A percentile compares a stretch with the other conserved stretches of the same genome.
phyloP scores from a whole-genome alignment of 2,113 vertebrate genomes.

The Pterophyllum scalare region DNA sequence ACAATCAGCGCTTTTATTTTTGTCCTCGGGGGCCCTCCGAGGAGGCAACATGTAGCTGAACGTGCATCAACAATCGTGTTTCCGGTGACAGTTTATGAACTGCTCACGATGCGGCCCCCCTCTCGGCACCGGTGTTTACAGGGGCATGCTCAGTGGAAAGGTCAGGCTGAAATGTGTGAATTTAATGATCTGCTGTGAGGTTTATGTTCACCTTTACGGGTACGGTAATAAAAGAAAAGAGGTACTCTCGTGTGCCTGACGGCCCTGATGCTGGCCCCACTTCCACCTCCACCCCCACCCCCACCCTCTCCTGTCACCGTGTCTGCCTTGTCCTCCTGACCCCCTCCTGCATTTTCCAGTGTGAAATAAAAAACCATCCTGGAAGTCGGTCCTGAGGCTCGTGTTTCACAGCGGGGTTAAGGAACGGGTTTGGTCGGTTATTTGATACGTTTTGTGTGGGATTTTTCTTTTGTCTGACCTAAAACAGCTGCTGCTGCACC shows the following conservation, averaged over 20 bases:
- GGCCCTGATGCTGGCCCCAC: constrained; percentile 12
- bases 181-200: constrained; percentile 34
- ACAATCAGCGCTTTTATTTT: constrained; percentile 42
- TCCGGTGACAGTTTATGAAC: neutral
- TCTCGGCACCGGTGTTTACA: constrained; percentile 43
- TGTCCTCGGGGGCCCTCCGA: neutral
- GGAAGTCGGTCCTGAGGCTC: constrained; percentile 47
- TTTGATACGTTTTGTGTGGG: constrained; percentile 40
- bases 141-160: neutral
- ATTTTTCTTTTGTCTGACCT: constrained; percentile 48
- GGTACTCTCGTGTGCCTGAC: constrained; percentile 1
- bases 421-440: constrained; percentile 52
- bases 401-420: constrained; percentile 20
- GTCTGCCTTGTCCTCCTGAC: constrained; percentile 61
- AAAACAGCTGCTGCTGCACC: constrained; percentile 57
- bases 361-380: constrained; percentile 75
- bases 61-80: neutral
- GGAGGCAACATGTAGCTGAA: neutral
- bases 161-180: constrained; percentile 12
- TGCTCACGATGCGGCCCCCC: neutral
- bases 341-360: constrained; percentile 63
- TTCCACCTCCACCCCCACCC: neutral
- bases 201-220: constrained; percentile 1
- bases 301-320: constrained; percentile 39
- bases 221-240: constrained; percentile 15